phyloP scores from a whole-genome alignment of 2,888 invertebrate genomes.

The Phasia obesa region DNA sequence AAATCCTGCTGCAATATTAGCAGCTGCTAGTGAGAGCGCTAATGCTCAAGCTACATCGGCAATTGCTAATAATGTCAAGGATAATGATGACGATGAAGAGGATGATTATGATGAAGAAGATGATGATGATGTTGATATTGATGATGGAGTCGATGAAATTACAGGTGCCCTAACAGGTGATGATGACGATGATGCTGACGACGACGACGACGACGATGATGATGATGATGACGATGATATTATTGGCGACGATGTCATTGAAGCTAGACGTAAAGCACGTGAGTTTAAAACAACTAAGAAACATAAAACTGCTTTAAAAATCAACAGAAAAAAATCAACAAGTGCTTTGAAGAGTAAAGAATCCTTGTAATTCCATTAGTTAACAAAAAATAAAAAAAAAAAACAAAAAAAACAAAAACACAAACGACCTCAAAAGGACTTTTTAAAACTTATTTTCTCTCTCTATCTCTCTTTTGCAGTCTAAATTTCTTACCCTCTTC shows the following conservation, averaged over 20 bases:
- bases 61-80: constrained; percentile 72
- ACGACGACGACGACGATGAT: constrained; percentile 85
- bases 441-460: constrained; percentile 8
- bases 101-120: constrained; percentile 87
- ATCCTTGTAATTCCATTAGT: constrained; percentile 72
- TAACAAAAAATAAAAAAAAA: constrained; percentile 49
- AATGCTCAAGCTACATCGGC: constrained; percentile 62
- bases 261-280: constrained; percentile 89
- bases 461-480: constrained; percentile 3
- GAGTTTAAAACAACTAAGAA: constrained; percentile 86
- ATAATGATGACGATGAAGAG: constrained; percentile 84
- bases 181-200: constrained; percentile 86
- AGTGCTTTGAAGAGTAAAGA: constrained; percentile 80
- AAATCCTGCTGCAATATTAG: constrained; percentile 75
- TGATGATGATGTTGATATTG: constrained; percentile 81
- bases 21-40: constrained; percentile 22
- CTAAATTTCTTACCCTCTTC: neutral
- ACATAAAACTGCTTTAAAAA: constrained; percentile 73
- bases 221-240: constrained; percentile 86
- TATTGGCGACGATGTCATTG: constrained; percentile 85
- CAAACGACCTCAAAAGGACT: constrained; percentile 72
- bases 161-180: constrained; percentile 86
- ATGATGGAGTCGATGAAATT: constrained; percentile 86
- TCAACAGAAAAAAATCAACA: constrained; percentile 80
- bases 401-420: constrained; percentile 70